A percentile compares a stretch with the other conserved stretches of the same genome.
Conservation (phyloP, 2,888 invertebrate species). For the Pollenia amentaria region DNA sequence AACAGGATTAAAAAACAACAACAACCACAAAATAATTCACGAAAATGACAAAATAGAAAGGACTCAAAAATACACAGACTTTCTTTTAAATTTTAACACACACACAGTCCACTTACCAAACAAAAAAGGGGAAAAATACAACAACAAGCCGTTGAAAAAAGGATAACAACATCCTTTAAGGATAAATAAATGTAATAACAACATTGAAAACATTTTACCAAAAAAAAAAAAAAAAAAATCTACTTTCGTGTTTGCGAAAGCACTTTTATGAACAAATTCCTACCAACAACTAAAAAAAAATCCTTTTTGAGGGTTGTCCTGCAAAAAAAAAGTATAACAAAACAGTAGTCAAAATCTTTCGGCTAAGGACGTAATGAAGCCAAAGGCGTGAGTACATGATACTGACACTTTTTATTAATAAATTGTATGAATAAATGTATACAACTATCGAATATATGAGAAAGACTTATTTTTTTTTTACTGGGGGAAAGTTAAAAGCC, state of each 20-base stretch:
- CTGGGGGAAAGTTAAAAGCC: conserved; percentile 50
- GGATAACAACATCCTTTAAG: conserved; percentile 69
- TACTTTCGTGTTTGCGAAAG: conserved; percentile 18
- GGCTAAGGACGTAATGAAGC: not conserved
- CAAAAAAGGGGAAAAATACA: conserved; percentile 41
- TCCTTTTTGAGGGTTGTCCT: conserved; percentile 51
- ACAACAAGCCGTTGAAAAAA: conserved; percentile 53
- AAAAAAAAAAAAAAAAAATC: conserved; percentile 39
- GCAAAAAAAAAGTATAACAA: conserved; percentile 10
- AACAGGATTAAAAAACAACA: conserved; percentile 5
- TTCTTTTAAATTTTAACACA: not conserved
- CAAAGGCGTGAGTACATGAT: conserved; percentile 63
- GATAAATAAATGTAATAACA: conserved; percentile 63
- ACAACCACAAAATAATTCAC: conserved; percentile 6
- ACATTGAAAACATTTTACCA: conserved; percentile 50
- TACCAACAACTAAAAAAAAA: not conserved
- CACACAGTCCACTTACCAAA: not conserved
- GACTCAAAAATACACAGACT: conserved; percentile 5
- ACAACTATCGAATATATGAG: not conserved
- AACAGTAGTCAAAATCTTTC: conserved; percentile 23
- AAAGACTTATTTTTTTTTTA: not conserved
- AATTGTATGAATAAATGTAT: conserved; percentile 41
- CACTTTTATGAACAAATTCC: conserved; percentile 6
- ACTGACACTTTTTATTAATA: conserved; percentile 58
- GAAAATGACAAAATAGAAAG: conserved; percentile 41